Evolutionary conservation across 2,113 vertebrate species (phyloP).

Genomic region (Sinocyclocheilus rhinocerous): DNA sequence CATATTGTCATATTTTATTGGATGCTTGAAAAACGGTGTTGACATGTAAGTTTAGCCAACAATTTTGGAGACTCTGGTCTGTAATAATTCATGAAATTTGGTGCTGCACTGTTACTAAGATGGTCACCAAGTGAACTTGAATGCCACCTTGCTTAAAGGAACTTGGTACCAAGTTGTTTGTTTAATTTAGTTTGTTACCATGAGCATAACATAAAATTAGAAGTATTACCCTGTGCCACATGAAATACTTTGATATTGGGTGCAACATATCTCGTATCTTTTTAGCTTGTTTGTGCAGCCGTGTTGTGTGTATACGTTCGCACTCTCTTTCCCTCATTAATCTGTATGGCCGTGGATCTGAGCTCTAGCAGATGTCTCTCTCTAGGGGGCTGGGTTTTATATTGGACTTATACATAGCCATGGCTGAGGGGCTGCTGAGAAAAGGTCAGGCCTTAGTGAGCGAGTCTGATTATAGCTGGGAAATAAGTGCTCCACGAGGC

Average conservation of each 20-base stretch:
- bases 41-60: neutral
- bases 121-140: neutral
- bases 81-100: neutral
- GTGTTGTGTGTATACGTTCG: slow-evolving; percentile 2
- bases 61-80: neutral
- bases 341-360: slow-evolving; percentile 34
- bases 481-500: slow-evolving; percentile 19
- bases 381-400: slow-evolving; percentile 30
- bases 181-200: neutral
- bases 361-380: slow-evolving; percentile 30
- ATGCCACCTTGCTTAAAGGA: neutral
- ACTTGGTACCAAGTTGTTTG: neutral
- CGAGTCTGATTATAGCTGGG: slow-evolving; percentile 30
- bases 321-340: slow-evolving; percentile 41
- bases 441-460: slow-evolving; percentile 16
- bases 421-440: slow-evolving; percentile 1
- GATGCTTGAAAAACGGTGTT: neutral
- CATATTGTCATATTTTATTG: neutral
- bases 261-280: neutral
- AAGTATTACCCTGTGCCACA: neutral
- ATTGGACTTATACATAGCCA: slow-evolving; percentile 36
- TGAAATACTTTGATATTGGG: neutral
- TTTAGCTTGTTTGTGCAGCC: neutral
- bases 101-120: neutral
- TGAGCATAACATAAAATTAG: neutral